Conservation (phyloP, 1,140 invertebrate genomes). For the Bombus difficillimus region DNA sequence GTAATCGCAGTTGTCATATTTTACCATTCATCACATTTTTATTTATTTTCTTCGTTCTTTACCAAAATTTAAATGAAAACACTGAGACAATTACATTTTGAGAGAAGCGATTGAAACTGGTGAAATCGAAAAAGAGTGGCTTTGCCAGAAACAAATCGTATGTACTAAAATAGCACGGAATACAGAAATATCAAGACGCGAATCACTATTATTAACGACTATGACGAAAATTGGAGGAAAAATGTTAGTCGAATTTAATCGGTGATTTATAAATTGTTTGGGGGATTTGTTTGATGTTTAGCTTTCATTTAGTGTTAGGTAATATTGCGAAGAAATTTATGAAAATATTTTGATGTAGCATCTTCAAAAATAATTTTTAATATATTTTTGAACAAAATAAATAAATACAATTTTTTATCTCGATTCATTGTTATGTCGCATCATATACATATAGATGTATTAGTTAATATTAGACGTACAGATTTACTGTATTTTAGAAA, state of each 20-base stretch:
- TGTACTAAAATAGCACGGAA: neutral
- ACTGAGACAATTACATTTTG: neutral
- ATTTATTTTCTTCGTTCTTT: neutral
- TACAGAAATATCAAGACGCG: neutral
- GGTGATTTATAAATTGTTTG: neutral
- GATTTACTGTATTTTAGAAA: too few species aligned
- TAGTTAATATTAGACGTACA: too few species aligned
- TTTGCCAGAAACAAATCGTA: conserved; percentile 3
- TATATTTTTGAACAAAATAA: too few species aligned
- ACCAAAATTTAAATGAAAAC: neutral
- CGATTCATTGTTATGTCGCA: too few species aligned
- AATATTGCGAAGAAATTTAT: too few species aligned
- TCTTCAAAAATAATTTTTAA: too few species aligned
- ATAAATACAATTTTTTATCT: too few species aligned
- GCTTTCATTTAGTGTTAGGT: neutral
- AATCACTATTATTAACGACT: conserved; percentile 29
- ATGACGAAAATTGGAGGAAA: neutral
- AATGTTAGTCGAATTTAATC: neutral
- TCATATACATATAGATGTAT: too few species aligned
- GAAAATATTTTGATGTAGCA: too few species aligned
- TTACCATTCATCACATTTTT: neutral
- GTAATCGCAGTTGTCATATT: neutral
- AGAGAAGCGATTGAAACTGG: neutral
- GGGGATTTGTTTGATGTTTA: neutral
- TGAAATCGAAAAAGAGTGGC: conserved; percentile 17